Evolutionary conservation across 2,888 invertebrate species (phyloP).

Genomic region (Xestia sexstrigata): DNA sequence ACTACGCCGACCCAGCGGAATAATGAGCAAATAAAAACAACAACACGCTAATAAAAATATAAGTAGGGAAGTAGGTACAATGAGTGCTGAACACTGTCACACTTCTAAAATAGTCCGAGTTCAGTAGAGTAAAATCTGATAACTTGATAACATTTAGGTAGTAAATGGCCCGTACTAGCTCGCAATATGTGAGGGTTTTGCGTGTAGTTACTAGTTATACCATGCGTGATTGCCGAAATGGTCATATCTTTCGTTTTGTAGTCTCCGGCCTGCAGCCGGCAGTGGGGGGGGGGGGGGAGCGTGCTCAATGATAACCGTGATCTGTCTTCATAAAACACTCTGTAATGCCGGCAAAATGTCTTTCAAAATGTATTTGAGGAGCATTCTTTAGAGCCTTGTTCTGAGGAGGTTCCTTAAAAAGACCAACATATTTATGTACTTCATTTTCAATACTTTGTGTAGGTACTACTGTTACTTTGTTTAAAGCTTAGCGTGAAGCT

Average conservation of each 20-base stretch:
- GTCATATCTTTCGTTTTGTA: background rate
- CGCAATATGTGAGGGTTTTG: background rate
- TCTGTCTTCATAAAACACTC: background rate
- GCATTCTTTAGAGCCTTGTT: too few relatives aligned
- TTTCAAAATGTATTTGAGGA: background rate
- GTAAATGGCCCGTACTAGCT: background rate
- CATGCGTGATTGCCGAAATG: background rate
- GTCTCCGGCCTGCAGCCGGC: background rate
- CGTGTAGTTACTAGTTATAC: background rate
- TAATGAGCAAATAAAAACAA: too few relatives aligned
- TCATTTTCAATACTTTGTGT: background rate
- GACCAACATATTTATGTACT: background rate
- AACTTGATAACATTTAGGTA: background rate
- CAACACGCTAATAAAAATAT: background rate
- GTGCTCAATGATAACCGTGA: background rate
- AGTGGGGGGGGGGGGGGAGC: background rate
- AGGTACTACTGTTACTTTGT: background rate
- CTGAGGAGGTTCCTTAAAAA: background rate
- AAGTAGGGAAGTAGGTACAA: background rate
- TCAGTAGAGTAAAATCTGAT: background rate
- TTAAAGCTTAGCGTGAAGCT: constrained; percentile 4
- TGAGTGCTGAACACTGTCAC: background rate
- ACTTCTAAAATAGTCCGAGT: background rate
- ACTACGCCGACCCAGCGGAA: too few relatives aligned
- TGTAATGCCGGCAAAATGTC: background rate